Base-by-base conservation (phyloP, 2,797 vertebrate genomes). In the Neosilurus hyrtlii region DNA sequence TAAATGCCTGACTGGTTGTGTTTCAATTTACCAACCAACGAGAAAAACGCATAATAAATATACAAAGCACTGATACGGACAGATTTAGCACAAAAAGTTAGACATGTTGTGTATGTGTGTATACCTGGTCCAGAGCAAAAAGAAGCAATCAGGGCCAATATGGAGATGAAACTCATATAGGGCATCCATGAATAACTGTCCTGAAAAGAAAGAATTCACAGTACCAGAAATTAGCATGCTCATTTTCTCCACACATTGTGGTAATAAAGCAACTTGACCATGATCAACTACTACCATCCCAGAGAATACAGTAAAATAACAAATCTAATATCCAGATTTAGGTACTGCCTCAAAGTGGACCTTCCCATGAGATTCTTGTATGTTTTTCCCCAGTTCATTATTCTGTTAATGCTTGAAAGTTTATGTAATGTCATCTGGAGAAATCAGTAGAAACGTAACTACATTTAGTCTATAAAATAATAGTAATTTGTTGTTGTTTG, bases 101-200 rank as follows among this genome's bases (percentile, higher is more conserved):
- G n/a, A 15, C 11, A 35, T 63, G 51, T 62, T 54, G 77, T 49
- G 18, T 61, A 24, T 35, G 11, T n/a, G 26, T 24, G 15, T 24
- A 0, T 96, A 99, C 98, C 98, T 96, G 98, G 97, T 51, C 98
- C 96, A 0, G 96, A 97, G 93, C 98, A 99, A 91, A 99, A 99
- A 0, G 97, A 96, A 0, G 96, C 96, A 35, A 99, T 99, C 91
- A 97, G 91, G 84, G 94, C 95, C 87, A 99, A 92, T 86, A 99
- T 95, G 86, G 95, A 96, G 90, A 92, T 16, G 81, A 96, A 97
- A 84, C 97, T 99, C 90, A 97, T 93, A 91, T 97, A 97, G 2
- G 96, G 95, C 93, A 99, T 91, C 97, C 97, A 99, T 2, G 91
- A 59, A 12, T 93, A 92, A 0, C 54, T 88, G 83, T 94, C 88